These are phyloP conservation scores for Tenthredo amoena DNA, from an alignment of 2,888 invertebrate species.

Conservation along the genomic window DNA sequence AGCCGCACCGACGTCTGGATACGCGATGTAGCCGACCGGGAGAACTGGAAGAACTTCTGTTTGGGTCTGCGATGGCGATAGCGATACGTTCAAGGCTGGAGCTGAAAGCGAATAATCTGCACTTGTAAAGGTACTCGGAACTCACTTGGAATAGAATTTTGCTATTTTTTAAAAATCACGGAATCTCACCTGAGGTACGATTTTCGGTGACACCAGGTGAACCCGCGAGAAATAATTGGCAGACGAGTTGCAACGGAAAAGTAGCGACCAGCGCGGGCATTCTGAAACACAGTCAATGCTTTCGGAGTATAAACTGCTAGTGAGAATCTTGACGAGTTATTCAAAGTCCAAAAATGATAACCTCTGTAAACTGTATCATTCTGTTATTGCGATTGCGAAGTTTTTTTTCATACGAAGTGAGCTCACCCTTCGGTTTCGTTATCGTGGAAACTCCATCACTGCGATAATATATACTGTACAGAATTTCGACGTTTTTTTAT, in stretches of 20 bases:
- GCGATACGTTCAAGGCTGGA: background rate
- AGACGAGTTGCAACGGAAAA: slow-evolving; percentile 13
- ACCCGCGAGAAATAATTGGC: background rate
- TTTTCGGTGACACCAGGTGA: background rate
- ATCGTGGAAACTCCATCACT: background rate
- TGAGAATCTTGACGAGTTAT: background rate
- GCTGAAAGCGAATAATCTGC: background rate
- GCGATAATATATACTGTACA: background rate
- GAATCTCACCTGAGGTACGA: background rate
- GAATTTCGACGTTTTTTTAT: background rate
- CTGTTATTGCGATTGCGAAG: background rate
- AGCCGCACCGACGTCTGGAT: slow-evolving; percentile 25
- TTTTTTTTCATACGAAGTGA: background rate
- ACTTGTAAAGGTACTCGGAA: background rate
- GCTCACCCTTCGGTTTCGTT: background rate
- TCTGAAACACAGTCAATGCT: background rate
- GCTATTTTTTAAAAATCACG: background rate
- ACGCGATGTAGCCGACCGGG: background rate
- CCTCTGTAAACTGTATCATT: background rate
- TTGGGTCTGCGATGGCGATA: background rate
- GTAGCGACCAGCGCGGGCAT: slow-evolving; percentile 8
- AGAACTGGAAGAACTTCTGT: background rate
- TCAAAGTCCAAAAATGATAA: background rate
- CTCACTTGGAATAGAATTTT: background rate
- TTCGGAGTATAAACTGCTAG: background rate